Percentiles rank a stretch among this genome's conserved stretches.
Conservation (phyloP, 2,113 vertebrate genomes). For the Xenopus laevis region DNA sequence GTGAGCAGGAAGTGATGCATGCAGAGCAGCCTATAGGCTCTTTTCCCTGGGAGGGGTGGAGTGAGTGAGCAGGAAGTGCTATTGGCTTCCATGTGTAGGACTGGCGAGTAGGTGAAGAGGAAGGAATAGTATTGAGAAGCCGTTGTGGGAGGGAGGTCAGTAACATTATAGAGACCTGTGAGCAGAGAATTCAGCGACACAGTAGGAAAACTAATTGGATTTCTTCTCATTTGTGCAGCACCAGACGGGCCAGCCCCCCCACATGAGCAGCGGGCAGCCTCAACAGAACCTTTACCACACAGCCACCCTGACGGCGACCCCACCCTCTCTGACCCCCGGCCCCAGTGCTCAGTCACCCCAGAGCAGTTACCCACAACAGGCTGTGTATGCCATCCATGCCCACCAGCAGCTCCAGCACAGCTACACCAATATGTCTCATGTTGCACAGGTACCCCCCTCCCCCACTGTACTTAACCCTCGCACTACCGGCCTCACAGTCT, state of each 20-base stretch:
- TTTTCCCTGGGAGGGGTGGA: no score
- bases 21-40: no score
- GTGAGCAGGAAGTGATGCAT: no score
- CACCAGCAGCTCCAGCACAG: constrained; percentile 77
- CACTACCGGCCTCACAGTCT: no score
- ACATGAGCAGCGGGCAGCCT: constrained; percentile 74
- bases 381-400: constrained; percentile 80
- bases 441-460: constrained; percentile 56
- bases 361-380: constrained; percentile 76
- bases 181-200: no score
- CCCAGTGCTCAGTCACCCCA: constrained; percentile 81
- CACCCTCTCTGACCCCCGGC: constrained; percentile 83
- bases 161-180: no score
- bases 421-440: constrained; percentile 66
- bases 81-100: no score
- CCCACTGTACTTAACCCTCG: neutral
- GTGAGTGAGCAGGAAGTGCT: no score
- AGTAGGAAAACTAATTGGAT: no score
- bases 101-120: no score
- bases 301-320: constrained; percentile 79
- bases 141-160: no score
- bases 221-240: constrained; percentile 40
- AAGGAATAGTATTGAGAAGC: no score
- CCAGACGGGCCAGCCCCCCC: constrained; percentile 72
- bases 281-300: constrained; percentile 85